Percentiles rank a stretch among this genome's conserved stretches.
phyloP scores from a whole-genome alignment of 2,888 invertebrate species.

The Cerceris rybyensis region DNA sequence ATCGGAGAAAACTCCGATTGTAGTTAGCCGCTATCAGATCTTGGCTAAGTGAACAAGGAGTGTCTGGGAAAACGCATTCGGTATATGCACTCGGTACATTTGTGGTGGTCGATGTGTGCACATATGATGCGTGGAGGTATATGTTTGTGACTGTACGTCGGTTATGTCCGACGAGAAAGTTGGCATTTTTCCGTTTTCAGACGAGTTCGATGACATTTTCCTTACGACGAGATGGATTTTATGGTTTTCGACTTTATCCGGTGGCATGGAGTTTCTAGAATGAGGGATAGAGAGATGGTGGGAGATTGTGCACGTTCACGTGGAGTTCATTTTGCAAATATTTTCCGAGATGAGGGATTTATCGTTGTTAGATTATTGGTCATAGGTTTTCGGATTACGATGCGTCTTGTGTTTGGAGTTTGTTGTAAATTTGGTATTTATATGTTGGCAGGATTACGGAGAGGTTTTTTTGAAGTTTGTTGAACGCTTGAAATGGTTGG shows the following conservation, averaged over 20 bases:
- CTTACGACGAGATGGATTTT: not conserved
- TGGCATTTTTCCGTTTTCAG: conserved; percentile 18
- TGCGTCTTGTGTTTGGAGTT: no score
- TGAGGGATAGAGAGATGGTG: not conserved
- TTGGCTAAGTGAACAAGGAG: conserved; percentile 71
- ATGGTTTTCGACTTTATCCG: conserved; percentile 2
- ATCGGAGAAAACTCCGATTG: conserved; percentile 75
- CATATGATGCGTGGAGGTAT: conserved; percentile 5
- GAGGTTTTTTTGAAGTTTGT: no score
- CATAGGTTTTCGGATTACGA: no score
- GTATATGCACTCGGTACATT: conserved; percentile 22
- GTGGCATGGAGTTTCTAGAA: not conserved
- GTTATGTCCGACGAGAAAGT: conserved; percentile 41
- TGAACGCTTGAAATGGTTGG: no score
- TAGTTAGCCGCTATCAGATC: conserved; percentile 78
- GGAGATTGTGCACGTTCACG: not conserved
- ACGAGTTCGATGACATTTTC: conserved; percentile 1
- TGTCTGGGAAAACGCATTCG: conserved; percentile 75
- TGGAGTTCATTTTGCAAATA: not conserved
- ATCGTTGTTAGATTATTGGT: no score
- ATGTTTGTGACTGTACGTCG: conserved; percentile 35
- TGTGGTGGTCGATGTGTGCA: not conserved
- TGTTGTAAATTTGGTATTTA: no score
- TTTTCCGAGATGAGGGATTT: not conserved
- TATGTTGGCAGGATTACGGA: no score